Evolutionary conservation across 1,140 invertebrate genomes (phyloP).

Genomic region (Delia radicum): DNA sequence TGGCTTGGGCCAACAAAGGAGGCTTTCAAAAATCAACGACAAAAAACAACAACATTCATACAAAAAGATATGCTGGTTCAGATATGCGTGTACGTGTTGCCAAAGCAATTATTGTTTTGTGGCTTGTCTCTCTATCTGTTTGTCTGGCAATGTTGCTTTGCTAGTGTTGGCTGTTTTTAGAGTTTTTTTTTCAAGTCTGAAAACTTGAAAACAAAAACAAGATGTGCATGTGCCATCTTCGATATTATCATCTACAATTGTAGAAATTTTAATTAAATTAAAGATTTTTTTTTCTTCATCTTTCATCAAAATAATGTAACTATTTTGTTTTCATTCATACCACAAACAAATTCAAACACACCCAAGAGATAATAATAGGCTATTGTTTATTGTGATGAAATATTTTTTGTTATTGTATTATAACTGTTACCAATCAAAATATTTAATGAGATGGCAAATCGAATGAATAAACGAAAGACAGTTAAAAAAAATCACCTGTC

Average conservation of each 20-base stretch:
- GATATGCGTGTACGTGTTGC: neutral
- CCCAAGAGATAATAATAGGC: neutral
- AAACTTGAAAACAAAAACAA: too few relatives aligned
- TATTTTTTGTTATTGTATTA: neutral
- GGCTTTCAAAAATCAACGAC: too few relatives aligned
- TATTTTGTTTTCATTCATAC: neutral
- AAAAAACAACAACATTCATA: too few relatives aligned
- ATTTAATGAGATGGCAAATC: too few relatives aligned
- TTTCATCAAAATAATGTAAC: too few relatives aligned
- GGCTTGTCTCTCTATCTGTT: neutral
- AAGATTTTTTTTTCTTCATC: conserved; percentile 6
- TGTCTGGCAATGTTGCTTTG: neutral
- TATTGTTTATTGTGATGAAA: neutral
- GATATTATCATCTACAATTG: conserved; percentile 18
- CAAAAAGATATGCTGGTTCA: neutral
- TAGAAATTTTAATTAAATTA: conserved; percentile 21
- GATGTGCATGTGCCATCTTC: conserved; percentile 2
- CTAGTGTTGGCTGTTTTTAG: neutral
- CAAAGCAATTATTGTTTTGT: neutral
- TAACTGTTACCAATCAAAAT: too few relatives aligned
- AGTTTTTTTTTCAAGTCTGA: neutral
- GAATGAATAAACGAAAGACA: too few relatives aligned
- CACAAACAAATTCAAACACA: neutral
- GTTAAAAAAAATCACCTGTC: too few relatives aligned
- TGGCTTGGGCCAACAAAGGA: too few relatives aligned